These are phyloP conservation scores for Sardina pilchardus DNA, from an alignment of 2,113 vertebrate species.

Conservation along the genomic window DNA sequence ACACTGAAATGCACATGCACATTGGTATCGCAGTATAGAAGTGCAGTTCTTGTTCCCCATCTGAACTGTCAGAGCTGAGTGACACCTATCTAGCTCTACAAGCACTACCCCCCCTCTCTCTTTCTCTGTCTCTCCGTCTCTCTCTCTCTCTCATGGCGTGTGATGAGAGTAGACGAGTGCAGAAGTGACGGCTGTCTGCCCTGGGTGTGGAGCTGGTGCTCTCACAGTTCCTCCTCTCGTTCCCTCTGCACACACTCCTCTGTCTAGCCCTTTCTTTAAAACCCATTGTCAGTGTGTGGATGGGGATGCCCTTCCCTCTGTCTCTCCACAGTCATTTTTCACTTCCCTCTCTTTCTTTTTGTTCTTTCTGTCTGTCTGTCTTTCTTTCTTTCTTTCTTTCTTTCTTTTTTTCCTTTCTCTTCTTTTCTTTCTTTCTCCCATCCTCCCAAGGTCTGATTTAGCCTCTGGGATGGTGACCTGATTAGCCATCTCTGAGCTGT, in stretches of 20 bases:
- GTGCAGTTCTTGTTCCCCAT: background rate
- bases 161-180: background rate
- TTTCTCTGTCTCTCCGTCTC: too few species aligned
- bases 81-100: too few species aligned
- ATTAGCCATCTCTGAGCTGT: constrained; percentile 9
- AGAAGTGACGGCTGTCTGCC: background rate
- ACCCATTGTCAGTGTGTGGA: background rate
- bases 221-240: background rate
- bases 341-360: background rate
- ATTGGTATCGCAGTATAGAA: background rate
- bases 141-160: too few species aligned
- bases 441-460: background rate
- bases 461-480: background rate
- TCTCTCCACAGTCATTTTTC: background rate
- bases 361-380: background rate
- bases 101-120: too few species aligned
- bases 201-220: background rate
- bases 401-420: background rate
- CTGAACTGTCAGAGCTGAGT: background rate
- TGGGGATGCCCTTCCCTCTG: background rate
- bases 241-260: background rate
- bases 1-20: background rate
- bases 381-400: background rate
- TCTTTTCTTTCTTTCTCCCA: background rate
- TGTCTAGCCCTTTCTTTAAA: background rate